These are phyloP conservation scores for Caenorhabditis panamensis DNA, from an alignment of 2,888 invertebrate genomes.

Conservation along the genomic window DNA sequence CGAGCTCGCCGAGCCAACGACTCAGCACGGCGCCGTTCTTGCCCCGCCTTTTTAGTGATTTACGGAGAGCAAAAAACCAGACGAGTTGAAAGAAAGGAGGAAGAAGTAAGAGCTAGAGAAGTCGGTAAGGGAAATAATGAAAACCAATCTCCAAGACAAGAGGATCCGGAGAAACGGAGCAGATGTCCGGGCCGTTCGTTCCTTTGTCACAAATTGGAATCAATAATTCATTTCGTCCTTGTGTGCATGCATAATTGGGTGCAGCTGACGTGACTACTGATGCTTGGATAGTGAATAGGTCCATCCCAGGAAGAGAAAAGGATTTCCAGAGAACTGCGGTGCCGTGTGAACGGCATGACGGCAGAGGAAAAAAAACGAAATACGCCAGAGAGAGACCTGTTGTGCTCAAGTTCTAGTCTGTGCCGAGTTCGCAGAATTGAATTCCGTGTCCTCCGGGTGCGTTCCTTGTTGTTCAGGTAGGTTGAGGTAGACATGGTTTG, in stretches of 20 bases:
- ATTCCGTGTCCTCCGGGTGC: too few relatives aligned
- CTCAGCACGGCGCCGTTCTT: neutral
- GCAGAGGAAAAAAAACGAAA: too few relatives aligned
- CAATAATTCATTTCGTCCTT: slow-evolving; percentile 41
- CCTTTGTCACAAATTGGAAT: too few relatives aligned
- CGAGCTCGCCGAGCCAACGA: neutral
- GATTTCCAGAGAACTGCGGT: neutral
- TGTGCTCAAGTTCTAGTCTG: too few relatives aligned
- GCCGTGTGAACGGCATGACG: too few relatives aligned
- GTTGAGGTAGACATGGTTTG: neutral
- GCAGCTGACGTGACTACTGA: slow-evolving; percentile 14
- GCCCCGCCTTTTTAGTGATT: slow-evolving; percentile 32
- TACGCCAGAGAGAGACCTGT: too few relatives aligned
- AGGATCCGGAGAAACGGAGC: neutral
- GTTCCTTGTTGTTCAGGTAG: neutral
- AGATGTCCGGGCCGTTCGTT: neutral
- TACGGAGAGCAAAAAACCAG: neutral
- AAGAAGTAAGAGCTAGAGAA: neutral
- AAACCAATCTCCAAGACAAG: too few relatives aligned
- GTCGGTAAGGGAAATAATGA: neutral
- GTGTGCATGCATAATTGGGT: slow-evolving; percentile 22
- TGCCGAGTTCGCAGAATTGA: too few relatives aligned
- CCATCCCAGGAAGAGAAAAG: neutral
- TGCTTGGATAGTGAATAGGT: neutral
- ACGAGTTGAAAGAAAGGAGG: neutral